These are phyloP conservation scores for Lethenteron reissneri DNA, from an alignment of 2,113 vertebrate species.

Conservation along the genomic window DNA sequence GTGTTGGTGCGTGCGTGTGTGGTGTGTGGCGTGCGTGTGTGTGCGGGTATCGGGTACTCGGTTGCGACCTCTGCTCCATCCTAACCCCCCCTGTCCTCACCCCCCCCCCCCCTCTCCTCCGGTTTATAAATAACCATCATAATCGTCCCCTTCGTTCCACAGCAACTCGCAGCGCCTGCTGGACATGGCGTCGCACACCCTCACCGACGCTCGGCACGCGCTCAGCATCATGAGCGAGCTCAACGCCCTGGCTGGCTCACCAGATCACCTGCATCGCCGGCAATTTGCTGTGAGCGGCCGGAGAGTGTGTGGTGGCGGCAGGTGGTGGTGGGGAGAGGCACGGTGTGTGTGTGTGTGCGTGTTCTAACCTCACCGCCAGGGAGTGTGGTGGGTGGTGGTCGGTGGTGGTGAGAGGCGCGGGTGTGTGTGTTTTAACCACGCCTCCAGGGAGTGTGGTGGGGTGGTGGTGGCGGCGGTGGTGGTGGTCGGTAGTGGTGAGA, in stretches of 20 bases:
- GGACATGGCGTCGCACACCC: conserved; percentile 48
- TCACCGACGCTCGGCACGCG: conserved; percentile 68
- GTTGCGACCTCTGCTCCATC: too few species aligned
- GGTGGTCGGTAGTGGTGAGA: too few species aligned
- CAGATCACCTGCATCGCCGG: conserved; percentile 96
- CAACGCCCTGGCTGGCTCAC: conserved; percentile 70
- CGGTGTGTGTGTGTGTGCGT: background rate
- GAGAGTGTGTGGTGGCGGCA: background rate
- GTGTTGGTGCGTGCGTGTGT: too few species aligned
- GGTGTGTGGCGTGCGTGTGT: too few species aligned
- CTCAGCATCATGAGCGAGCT: conserved; percentile 94
- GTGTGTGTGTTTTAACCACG: background rate
- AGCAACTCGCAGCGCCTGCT: conserved; percentile 60
- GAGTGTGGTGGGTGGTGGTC: too few species aligned
- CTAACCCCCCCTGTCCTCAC: background rate
- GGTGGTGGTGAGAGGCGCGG: too few species aligned
- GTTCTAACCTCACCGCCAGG: too few species aligned
- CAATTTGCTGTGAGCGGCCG: conserved; percentile 50
- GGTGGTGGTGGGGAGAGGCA: background rate
- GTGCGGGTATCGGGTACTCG: too few species aligned
- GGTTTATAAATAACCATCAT: background rate
- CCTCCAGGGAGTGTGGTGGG: background rate
- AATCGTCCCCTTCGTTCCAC: conserved; percentile 14
- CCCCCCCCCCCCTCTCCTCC: background rate
- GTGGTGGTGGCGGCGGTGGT: too few species aligned